Evolutionary conservation across 2,888 invertebrate genomes (phyloP), one percentile per base, ranked within the genome.

Genomic region (Bembecia ichneumoniformis): DNA sequence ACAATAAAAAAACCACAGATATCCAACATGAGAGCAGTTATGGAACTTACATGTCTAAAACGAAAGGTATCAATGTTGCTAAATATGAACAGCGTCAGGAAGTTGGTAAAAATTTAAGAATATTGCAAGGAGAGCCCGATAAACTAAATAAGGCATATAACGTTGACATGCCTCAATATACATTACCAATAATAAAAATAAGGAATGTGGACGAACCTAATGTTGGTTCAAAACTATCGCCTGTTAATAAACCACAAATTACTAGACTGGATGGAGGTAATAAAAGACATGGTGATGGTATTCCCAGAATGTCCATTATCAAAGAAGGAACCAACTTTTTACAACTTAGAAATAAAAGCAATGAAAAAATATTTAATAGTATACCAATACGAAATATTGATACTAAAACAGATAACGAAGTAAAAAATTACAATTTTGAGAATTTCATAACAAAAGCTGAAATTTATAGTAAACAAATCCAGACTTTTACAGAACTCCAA

Each of bases 391-490:
- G 74, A 66, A 63, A 50, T 44, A 51, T 55, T 34, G 75, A 77
- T 47, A 56, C 61, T 11, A 81, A 77, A 62, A 47, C 70, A 11
- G 82, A 83, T 57, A 71, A 62, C 48, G 87, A 87, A 51, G 68
- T 75, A 16, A 70, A 78, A 49, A 79, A 79, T 55, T 88, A 79
- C 53, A 88, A 88, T 74, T 88, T 87, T 63, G 88, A 88, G 65
- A 87, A 79, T 60, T 61, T 88, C 43, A 88, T 88, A 62, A 87
- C 88, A 1, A 88, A 88, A 67, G 76, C 80, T 44, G 88, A 88
- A 78, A 88, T 88, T 58, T 82, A 76, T 52, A 87, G 81, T 56
- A 81, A 77, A 59, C 81, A 82, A 65, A 79, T 87, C 49, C 76
- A 74, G 50, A 82, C 75, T 67, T 78, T 82, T 20, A 67, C 80